phyloP scores from a whole-genome alignment of 30 jellyfish, hydroid and myxozoan genomes.

The Aurelia sp. region DNA sequence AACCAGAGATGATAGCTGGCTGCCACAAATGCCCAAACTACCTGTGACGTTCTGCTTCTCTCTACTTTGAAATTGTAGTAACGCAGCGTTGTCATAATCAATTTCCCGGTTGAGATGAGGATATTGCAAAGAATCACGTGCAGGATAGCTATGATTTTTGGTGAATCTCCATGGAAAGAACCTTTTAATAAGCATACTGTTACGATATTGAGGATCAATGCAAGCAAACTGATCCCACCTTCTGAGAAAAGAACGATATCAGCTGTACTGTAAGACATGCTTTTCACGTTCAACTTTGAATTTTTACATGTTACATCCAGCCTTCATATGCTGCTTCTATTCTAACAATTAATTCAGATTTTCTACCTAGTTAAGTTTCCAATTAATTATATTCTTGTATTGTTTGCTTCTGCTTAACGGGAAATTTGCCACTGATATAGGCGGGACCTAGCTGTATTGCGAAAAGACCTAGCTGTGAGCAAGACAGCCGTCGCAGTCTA shows the following conservation, averaged over 20 bases:
- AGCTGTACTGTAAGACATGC: no score
- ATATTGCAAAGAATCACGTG: not conserved
- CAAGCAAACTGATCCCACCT: not conserved
- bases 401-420: no score
- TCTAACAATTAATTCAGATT: no score
- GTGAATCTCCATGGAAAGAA: not conserved
- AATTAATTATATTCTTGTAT: no score
- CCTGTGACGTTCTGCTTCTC: not conserved
- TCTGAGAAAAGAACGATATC: not conserved
- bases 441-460: no score
- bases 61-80: not conserved
- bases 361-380: no score
- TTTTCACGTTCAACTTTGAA: no score
- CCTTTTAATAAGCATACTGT: not conserved
- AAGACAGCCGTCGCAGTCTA: no score
- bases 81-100: not conserved
- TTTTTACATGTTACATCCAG: no score
- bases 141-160: not conserved
- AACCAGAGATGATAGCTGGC: constrained; percentile 3
- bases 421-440: no score
- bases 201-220: not conserved
- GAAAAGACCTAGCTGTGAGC: no score
- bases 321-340: no score
- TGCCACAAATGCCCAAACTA: not conserved
- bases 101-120: not conserved